A percentile compares a stretch with the other conserved stretches of the same genome.
phyloP scores from a whole-genome alignment of 2,113 vertebrate genomes.

The Passerina amoena region DNA sequence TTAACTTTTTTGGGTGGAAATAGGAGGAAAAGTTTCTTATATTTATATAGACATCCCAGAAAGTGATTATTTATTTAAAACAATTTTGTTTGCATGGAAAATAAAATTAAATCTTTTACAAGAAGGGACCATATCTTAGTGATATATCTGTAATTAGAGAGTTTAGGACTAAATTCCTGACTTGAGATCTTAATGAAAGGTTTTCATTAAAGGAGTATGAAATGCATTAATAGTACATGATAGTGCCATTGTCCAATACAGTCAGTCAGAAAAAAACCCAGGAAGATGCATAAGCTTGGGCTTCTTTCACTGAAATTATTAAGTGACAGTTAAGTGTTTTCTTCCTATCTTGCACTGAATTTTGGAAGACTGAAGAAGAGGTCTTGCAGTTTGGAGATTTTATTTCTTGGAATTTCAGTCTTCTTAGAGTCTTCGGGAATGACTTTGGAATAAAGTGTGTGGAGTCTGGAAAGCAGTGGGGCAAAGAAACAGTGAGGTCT shows the following conservation, averaged over 20 bases:
- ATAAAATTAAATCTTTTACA: not conserved
- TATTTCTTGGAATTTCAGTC: not conserved
- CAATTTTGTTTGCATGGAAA: not conserved
- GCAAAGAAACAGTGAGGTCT: not conserved
- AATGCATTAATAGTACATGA: not conserved
- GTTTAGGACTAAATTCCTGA: constrained; percentile 2
- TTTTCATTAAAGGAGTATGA: constrained; percentile 35
- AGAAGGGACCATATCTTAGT: not conserved
- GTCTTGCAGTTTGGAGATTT: not conserved
- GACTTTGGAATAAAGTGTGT: not conserved
- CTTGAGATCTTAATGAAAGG: not conserved
- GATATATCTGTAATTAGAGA: constrained; percentile 22
- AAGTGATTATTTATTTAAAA: not conserved
- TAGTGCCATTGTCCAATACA: constrained; percentile 1
- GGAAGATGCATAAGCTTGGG: not conserved
- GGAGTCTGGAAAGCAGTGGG: not conserved
- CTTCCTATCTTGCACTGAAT: not conserved
- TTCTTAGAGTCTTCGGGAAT: not conserved
- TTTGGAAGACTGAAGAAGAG: not conserved
- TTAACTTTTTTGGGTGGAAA: not conserved
- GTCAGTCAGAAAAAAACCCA: not conserved
- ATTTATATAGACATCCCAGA: not conserved
- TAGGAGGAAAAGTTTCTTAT: not conserved
- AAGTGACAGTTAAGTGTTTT: not conserved
- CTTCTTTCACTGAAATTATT: not conserved